phyloP scores from a whole-genome alignment of 2,888 invertebrate species.

The Brachyopa scutellaris region DNA sequence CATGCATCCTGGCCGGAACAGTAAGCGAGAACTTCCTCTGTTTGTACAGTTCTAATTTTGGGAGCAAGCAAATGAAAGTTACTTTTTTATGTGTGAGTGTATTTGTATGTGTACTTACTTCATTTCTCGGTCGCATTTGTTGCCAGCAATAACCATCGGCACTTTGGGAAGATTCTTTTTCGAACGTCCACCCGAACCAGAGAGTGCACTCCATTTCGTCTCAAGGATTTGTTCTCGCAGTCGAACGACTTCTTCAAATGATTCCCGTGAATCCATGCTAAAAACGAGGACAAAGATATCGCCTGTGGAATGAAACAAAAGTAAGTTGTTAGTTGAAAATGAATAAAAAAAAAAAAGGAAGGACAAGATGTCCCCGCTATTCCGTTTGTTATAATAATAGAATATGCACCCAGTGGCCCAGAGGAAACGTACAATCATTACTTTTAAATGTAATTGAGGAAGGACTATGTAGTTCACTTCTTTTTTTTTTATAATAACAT shows the following conservation, averaged over 20 bases:
- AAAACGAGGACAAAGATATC: constrained; percentile 91
- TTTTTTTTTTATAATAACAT: not conserved
- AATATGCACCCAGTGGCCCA: too few species aligned
- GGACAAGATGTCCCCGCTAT: not conserved
- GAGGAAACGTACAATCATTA: constrained; percentile 2
- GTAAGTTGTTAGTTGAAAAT: not conserved
- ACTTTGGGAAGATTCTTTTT: constrained; percentile 87
- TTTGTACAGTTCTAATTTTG: constrained; percentile 88
- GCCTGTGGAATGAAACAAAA: constrained; percentile 82
- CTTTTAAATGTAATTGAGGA: constrained; percentile 3
- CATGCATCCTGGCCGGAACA: constrained; percentile 89
- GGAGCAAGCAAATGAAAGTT: not conserved
- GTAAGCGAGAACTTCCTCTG: constrained; percentile 90
- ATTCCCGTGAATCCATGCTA: constrained; percentile 92
- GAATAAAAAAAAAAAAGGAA: not conserved
- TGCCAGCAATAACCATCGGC: constrained; percentile 94
- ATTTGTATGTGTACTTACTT: constrained; percentile 82
- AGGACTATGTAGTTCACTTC: constrained; percentile 12
- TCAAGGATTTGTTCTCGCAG: constrained; percentile 91
- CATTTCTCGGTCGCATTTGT: constrained; percentile 92
- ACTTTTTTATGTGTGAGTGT: constrained; percentile 5
- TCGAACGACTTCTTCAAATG: constrained; percentile 91
- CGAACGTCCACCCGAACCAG: constrained; percentile 84
- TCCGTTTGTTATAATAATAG: too few species aligned
- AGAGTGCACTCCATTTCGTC: constrained; percentile 89